Percentiles rank a stretch among this genome's conserved stretches.
Conservation (phyloP, 1,140 invertebrate genomes). For the Melipona quadrifasciata region DNA sequence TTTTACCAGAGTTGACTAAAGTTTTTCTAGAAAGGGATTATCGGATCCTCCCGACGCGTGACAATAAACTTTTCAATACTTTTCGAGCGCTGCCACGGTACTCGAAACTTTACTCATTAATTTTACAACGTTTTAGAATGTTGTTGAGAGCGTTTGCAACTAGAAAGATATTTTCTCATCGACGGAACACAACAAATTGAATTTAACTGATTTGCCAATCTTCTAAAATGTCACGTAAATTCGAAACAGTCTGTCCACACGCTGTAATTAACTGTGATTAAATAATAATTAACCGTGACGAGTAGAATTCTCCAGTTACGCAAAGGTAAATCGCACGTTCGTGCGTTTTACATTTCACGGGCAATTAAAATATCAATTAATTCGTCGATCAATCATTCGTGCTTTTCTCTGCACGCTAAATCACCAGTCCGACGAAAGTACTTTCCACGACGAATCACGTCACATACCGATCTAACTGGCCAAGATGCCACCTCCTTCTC, state of each 20-base stretch:
- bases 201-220: neutral
- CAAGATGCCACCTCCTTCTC: neutral
- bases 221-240: neutral
- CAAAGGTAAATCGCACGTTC: neutral
- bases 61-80: neutral
- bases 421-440: neutral
- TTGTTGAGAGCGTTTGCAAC: too few relatives aligned
- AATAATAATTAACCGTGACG: neutral
- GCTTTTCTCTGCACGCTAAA: neutral
- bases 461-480: neutral
- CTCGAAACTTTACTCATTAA: constrained; percentile 44
- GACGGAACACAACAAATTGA: neutral
- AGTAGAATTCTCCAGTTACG: neutral
- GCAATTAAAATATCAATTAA: neutral
- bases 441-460: neutral
- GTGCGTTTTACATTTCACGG: too few relatives aligned
- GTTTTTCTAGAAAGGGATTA: neutral
- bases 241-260: neutral
- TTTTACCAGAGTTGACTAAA: neutral
- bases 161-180: neutral
- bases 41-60: neutral
- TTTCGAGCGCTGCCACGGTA: too few relatives aligned
- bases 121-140: constrained; percentile 43
- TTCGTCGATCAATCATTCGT: neutral
- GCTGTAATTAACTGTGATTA: neutral